A percentile compares a stretch with the other conserved stretches of the same genome.
Conservation (phyloP, 2,113 vertebrate species). For the Peromyscus polionotus region DNA sequence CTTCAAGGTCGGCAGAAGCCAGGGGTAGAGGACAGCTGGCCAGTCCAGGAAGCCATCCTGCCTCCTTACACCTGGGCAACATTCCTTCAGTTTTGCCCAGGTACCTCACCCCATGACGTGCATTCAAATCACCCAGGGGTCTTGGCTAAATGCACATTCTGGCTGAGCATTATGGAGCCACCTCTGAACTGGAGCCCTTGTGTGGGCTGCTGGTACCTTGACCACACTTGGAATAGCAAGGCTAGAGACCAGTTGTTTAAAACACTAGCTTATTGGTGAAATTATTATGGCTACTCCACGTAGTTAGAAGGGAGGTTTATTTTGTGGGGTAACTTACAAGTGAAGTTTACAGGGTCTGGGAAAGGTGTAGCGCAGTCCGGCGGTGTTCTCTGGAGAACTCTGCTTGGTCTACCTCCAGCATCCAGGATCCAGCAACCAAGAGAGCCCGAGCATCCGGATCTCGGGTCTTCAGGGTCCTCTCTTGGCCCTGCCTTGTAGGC, state of each 20-base stretch:
- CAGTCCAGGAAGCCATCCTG: not conserved
- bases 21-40: not conserved
- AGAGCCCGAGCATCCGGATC: too few species aligned
- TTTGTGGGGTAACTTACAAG: too few species aligned
- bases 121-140: not conserved
- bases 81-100: not conserved
- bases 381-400: too few species aligned
- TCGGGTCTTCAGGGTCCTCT: too few species aligned
- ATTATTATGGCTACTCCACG: too few species aligned
- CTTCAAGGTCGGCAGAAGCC: not conserved
- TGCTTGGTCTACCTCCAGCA: too few species aligned
- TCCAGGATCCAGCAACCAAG: too few species aligned
- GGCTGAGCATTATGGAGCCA: not conserved
- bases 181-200: not conserved
- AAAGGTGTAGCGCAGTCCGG: too few species aligned
- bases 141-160: not conserved
- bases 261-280: not conserved
- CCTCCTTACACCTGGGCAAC: not conserved
- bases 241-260: not conserved
- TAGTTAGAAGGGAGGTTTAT: too few species aligned
- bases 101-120: fast-evolving
- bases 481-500: too few species aligned
- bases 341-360: too few species aligned
- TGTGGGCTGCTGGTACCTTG: not conserved
- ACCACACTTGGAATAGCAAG: not conserved